Percentiles rank a stretch among this genome's conserved stretches.
Conservation (phyloP, 2,113 vertebrate genomes). For the Anser brachyrhynchus region DNA sequence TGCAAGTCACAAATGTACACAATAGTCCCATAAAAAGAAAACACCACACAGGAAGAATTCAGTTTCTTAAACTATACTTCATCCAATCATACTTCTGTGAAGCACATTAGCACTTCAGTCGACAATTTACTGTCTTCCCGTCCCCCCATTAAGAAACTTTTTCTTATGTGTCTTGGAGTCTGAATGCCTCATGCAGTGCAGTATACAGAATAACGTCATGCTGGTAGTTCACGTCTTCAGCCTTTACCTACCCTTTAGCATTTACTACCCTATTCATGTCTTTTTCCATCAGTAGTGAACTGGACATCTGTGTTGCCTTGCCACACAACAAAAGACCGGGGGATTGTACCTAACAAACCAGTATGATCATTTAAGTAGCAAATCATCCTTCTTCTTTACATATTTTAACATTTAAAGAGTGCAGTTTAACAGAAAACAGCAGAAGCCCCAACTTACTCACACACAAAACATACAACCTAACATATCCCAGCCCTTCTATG, state of each 20-base stretch:
- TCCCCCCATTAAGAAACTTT: not conserved
- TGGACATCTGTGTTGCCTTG: not conserved
- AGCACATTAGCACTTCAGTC: not conserved
- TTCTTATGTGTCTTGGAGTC: not conserved
- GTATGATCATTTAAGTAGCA: not conserved
- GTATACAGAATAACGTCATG: not conserved
- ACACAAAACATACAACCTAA: not conserved
- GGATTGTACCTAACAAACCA: not conserved
- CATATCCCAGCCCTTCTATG: not conserved
- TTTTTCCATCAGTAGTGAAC: not conserved
- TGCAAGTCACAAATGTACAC: not conserved
- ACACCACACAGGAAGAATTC: not conserved
- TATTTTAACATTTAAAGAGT: not conserved
- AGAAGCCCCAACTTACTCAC: not conserved
- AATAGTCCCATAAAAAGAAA: not conserved
- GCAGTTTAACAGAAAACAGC: not conserved
- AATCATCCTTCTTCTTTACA: not conserved
- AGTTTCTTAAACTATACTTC: not conserved
- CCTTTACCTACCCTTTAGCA: no score
- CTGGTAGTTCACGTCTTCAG: no score
- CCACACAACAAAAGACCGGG: not conserved
- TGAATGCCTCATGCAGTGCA: rapidly evolving
- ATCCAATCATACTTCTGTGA: not conserved
- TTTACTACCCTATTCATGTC: no score
- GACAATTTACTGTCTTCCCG: not conserved